phyloP scores from a whole-genome alignment of 2,113 vertebrate species.

The Perca flavescens region DNA sequence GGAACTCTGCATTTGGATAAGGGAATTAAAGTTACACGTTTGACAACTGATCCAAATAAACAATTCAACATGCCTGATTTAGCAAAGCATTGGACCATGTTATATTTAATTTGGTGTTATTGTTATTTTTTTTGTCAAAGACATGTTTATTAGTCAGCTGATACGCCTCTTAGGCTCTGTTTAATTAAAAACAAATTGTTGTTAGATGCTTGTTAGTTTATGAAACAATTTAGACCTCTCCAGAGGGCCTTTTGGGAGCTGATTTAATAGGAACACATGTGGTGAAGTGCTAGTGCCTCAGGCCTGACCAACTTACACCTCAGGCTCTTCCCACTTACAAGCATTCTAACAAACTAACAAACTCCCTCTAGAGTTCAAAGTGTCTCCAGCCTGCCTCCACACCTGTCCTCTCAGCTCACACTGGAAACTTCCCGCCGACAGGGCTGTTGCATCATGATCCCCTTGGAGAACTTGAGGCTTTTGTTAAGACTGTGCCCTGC shows the following conservation, averaged over 20 bases:
- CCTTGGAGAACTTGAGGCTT: neutral
- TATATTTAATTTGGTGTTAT: conserved; percentile 74
- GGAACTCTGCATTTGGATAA: conserved; percentile 6
- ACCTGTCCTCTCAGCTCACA: neutral
- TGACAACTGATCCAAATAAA: conserved; percentile 72
- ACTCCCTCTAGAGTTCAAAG: conserved; percentile 47
- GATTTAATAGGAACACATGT: conserved; percentile 37
- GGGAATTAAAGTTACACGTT: conserved; percentile 58
- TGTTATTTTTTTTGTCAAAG: conserved; percentile 55
- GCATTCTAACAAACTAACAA: conserved; percentile 31
- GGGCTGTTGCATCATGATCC: conserved; percentile 57
- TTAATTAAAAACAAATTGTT: conserved; percentile 73
- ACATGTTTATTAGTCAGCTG: conserved; percentile 50
- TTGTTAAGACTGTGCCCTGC: neutral
- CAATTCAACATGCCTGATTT: conserved; percentile 46
- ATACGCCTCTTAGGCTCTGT: conserved; percentile 45
- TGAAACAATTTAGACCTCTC: conserved; percentile 42
- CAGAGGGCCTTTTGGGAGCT: conserved; percentile 43
- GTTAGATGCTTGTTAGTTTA: conserved; percentile 54
- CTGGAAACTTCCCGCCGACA: conserved; percentile 24
- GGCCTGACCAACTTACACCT: conserved; percentile 40
- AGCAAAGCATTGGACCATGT: conserved; percentile 38
- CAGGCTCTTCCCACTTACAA: conserved; percentile 18
- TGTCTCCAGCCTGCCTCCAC: conserved; percentile 9
- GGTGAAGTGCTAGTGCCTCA: conserved; percentile 25